phyloP scores from a whole-genome alignment of 2,888 invertebrate genomes.

The Allacma fusca region DNA sequence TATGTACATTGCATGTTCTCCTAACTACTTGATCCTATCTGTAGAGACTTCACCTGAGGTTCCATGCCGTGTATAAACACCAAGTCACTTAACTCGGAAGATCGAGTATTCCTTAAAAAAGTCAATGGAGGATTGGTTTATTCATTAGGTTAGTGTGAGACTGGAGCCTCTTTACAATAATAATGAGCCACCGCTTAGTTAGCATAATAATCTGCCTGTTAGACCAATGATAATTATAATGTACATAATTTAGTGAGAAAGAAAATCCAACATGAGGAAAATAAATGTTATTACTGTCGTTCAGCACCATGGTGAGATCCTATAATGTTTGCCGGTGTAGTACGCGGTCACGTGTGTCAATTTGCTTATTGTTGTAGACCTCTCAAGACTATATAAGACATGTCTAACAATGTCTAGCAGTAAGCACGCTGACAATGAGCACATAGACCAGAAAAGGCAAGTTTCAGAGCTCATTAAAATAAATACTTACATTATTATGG shows the following conservation, averaged over 20 bases:
- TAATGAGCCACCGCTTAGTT: constrained; percentile 16
- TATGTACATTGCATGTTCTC: too few species aligned
- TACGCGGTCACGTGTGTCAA: too few species aligned
- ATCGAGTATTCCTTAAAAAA: neutral
- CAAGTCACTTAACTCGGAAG: too few species aligned
- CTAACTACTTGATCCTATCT: neutral
- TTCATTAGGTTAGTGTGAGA: constrained; percentile 16
- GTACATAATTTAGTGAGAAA: constrained; percentile 1
- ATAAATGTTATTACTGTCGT: neutral
- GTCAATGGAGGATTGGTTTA: constrained; percentile 11
- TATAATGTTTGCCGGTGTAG: neutral
- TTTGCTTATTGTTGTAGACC: too few species aligned
- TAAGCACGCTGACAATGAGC: too few species aligned
- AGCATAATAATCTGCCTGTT: constrained; percentile 8
- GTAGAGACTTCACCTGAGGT: neutral
- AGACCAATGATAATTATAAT: constrained; percentile 13
- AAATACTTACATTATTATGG: neutral
- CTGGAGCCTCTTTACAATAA: constrained; percentile 16
- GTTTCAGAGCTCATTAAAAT: constrained; percentile 8
- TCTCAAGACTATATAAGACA: too few species aligned
- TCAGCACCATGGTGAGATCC: constrained; percentile 5
- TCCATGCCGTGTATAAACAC: neutral
- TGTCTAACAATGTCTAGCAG: too few species aligned
- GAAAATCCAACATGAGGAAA: neutral
- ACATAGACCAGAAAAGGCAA: neutral